Base-by-base conservation (phyloP, 1,140 invertebrate species). In the Drosophila asahinai region DNA sequence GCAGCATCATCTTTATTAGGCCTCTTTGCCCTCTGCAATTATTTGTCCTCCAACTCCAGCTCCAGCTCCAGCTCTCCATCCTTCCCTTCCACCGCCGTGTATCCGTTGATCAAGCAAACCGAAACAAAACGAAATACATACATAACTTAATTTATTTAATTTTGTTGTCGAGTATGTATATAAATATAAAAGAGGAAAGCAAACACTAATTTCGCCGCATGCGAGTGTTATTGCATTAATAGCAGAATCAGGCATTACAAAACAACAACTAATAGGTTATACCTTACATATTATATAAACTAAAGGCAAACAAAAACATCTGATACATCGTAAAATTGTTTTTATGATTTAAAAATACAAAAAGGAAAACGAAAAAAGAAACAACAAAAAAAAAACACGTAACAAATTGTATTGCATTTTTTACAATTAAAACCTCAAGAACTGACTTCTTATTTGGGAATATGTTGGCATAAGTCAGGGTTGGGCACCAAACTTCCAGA, bases 271-370 rank as follows among this genome's bases (percentile, higher is more conserved):
- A 90, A 90, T 89, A 90, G 86, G 86, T 78, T 87, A 89, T 77
- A 83, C 83, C 81, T 78, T 87, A 87, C 75, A 90, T 89, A 81
- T 65, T 82, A 79, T 89, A 86, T 64, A 67, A 82, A 82, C 58
- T 64, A 81, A 81, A 81, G 64, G 70, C 72, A 83, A 83, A 65
- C 30, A 36, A 22, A 38, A 14, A 55, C 54, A 55, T 87, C 70
- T 66, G 83, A 87, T 83, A 74, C 67, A 81, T 89, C 84, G 78
- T 89, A 89, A 90, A 87, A 81, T 90, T 89, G 84, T 89, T 89
- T 89, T 89, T 89, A 89, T 89, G 86, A 90, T 89, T 89, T 87
- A 87, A 87, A 84, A 87, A 89, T 87, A 89, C 77, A 89, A 87
- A 87, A 86, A 80, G 68, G 54, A 76, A 81, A 65, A 80, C 54